These are phyloP conservation scores for Smutsia gigantea DNA, from an alignment of 2,797 vertebrate genomes.

Conservation along the genomic window DNA sequence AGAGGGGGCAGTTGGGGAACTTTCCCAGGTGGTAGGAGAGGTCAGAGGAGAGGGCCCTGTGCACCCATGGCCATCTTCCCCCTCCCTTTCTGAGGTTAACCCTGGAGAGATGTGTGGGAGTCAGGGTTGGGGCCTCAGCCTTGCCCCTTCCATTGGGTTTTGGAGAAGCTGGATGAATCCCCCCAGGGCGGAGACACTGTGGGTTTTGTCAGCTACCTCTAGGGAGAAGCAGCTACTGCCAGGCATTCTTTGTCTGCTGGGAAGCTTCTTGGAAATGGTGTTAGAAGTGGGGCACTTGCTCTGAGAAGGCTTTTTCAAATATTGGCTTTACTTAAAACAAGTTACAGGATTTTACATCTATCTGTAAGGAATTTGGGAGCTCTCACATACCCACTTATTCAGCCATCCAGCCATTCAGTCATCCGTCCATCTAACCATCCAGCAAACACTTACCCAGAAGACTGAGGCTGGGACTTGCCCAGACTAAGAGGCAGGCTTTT, in stretches of 20 bases:
- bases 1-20: background rate
- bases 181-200: fast-evolving
- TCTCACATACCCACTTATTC: too few species aligned
- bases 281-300: background rate
- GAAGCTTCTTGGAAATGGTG: background rate
- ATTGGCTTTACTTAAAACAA: conserved; percentile 14
- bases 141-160: background rate
- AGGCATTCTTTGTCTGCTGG: background rate
- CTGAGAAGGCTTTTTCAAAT: background rate
- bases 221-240: background rate
- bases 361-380: background rate
- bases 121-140: background rate
- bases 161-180: background rate
- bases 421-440: background rate
- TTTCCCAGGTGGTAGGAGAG: fast-evolving
- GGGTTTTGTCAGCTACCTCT: too few species aligned
- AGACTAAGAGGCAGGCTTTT: background rate
- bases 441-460: background rate
- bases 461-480: background rate
- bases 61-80: fast-evolving
- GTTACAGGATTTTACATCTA: background rate
- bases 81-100: background rate
- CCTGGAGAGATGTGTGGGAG: too few species aligned
- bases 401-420: background rate
- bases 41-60: background rate